Evolutionary conservation across 1,140 invertebrate species (phyloP).

Genomic region (Drosophila bocki): DNA sequence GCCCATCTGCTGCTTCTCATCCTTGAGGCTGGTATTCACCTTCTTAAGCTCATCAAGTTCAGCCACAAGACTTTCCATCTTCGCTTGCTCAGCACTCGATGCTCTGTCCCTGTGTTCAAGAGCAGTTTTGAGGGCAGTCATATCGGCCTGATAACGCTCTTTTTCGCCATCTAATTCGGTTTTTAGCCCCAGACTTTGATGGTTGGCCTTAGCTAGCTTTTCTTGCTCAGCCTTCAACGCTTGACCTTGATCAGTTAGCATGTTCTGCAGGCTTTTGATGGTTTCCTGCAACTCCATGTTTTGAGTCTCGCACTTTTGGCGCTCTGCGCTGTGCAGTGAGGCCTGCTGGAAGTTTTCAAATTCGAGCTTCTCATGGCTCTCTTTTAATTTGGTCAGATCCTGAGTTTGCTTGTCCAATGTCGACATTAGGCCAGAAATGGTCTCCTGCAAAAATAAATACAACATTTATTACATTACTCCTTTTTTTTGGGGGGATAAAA

Average conservation of each 20-base stretch:
- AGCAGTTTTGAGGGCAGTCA: neutral
- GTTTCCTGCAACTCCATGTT: neutral
- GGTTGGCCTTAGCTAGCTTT: neutral
- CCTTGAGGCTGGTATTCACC: neutral
- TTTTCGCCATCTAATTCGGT: neutral
- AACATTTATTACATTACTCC: neutral
- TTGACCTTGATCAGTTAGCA: neutral
- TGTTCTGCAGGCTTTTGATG: neutral
- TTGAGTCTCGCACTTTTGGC: neutral
- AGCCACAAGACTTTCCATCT: neutral
- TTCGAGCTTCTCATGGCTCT: neutral
- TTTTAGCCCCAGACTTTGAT: rapidly evolving
- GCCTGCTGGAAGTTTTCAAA: neutral
- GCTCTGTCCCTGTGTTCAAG: neutral
- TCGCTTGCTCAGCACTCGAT: neutral
- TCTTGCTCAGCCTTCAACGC: neutral
- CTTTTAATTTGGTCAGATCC: neutral
- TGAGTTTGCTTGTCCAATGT: neutral
- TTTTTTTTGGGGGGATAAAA: neutral
- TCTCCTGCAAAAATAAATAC: neutral
- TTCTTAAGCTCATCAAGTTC: neutral
- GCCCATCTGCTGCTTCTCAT: neutral
- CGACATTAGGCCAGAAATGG: neutral
- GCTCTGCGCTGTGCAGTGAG: neutral
- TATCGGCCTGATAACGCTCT: no score